Evolutionary conservation across 1,140 invertebrate species (phyloP), one percentile per base, ranked within the genome.

Genomic region (Drosophila teissieri): DNA sequence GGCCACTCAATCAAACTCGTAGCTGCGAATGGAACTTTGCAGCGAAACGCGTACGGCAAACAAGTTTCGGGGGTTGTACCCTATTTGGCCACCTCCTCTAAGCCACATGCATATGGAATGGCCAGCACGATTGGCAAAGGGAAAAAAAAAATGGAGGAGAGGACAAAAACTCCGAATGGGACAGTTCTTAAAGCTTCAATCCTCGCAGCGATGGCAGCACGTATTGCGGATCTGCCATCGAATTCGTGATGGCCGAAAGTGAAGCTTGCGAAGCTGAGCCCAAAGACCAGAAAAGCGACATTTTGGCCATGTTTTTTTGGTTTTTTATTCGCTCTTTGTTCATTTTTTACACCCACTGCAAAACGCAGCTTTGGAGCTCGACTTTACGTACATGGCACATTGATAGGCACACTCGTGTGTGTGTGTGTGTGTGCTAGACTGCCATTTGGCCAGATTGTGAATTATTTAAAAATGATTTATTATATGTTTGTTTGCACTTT

Each of bases 381-480:
- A 73, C 69, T 73, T 74, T 60, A 49, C 7, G 53, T 36, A 49
- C 7, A 48, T 36, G 40, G 53, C 60, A 64, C 45, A 75, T 54
- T 67, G 53, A 76, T 76, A 58, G 40, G 34, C 11, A 36, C 10
- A 2, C 37, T 37, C 39, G 52, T 34, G 37, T 42, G 19, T 19
- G 19, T 37, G 46, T 34, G 52, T 34, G 37, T 42, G 19, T 19
- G 19, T 37, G 46, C 12, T 14, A 14, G 55, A 36, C 58, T 58
- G 56, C 52, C 55, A 53, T 46, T 72, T 69, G 67, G 68, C 58
- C 69, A 78, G 80, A 86, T 82, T 86, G 65, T 88, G 75, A 86
- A 86, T 88, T 83, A 86, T 86, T 86, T 79, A 86, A 86, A 83
- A 86, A 79, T 88, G 83, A 86, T 86, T 86, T 86, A 86, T 86